Evolutionary conservation across 2,113 vertebrate genomes (phyloP).

Genomic region (Triplophysa rosa): DNA sequence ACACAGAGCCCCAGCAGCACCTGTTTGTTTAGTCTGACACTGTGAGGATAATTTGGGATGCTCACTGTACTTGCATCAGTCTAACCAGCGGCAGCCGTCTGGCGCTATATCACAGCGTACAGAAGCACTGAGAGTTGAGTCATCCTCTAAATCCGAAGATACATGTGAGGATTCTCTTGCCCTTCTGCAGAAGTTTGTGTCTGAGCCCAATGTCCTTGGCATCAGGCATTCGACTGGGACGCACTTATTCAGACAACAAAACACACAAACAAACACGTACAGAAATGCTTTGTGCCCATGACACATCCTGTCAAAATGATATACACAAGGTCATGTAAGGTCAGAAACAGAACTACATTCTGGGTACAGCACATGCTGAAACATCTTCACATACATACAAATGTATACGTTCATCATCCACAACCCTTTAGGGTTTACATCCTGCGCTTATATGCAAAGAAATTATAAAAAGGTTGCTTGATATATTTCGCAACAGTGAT

Average conservation of each 20-base stretch:
- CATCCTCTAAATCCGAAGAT: conserved; percentile 39
- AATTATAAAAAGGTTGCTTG: no score
- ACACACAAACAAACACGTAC: neutral
- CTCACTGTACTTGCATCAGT: conserved; percentile 42
- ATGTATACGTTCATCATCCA: neutral
- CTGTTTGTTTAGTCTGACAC: conserved; percentile 27
- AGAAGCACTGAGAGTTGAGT: conserved; percentile 24
- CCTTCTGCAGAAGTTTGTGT: conserved; percentile 28
- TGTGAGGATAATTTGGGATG: conserved; percentile 13
- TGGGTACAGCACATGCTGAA: neutral
- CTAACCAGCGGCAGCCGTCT: conserved; percentile 38
- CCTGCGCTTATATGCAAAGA: no score
- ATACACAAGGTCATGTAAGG: conserved; percentile 1
- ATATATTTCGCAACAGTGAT: no score
- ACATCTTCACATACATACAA: neutral
- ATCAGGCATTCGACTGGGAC: neutral
- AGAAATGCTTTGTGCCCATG: neutral
- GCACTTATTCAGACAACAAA: conserved; percentile 12
- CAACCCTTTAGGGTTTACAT: no score
- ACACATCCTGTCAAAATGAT: neutral
- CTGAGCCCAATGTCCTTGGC: conserved; percentile 23
- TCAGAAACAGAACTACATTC: neutral
- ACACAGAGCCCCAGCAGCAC: conserved; percentile 28
- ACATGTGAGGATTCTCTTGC: conserved; percentile 8
- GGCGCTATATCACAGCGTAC: conserved; percentile 29